Conservation (phyloP, 1,140 invertebrate genomes). For the Reticulitermes speratus region DNA sequence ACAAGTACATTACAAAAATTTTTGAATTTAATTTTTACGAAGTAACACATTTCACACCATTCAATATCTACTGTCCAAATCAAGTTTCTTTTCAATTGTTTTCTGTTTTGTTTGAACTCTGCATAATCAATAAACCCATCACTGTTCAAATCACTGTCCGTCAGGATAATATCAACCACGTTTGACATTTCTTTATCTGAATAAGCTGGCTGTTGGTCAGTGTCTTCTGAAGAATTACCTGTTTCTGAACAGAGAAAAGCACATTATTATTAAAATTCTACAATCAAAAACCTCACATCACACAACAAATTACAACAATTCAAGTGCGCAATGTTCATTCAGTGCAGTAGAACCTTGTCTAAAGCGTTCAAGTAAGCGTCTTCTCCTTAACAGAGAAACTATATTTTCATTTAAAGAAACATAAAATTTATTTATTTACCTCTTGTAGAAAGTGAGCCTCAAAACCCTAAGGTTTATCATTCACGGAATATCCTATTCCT, state of each 20-base stretch:
- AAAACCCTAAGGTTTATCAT: too few relatives aligned
- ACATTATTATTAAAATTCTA: too few relatives aligned
- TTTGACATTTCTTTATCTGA: constrained; percentile 12
- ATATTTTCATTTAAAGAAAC: too few relatives aligned
- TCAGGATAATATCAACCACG: constrained; percentile 18
- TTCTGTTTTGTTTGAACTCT: not conserved
- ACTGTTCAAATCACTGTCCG: constrained; percentile 14
- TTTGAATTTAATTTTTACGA: not conserved
- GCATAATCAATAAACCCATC: constrained; percentile 31
- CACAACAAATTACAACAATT: too few relatives aligned
- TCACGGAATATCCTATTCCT: too few relatives aligned
- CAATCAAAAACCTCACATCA: too few relatives aligned
- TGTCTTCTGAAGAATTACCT: not conserved
- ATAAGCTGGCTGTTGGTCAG: not conserved
- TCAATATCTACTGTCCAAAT: not conserved
- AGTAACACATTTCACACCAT: not conserved
- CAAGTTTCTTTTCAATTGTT: not conserved
- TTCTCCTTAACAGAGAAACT: too few relatives aligned
- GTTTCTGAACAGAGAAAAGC: not conserved
- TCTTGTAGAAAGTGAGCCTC: too few relatives aligned
- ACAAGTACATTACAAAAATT: not conserved
- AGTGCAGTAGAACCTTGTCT: not conserved
- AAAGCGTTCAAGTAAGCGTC: too few relatives aligned
- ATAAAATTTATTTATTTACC: too few relatives aligned
- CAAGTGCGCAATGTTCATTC: too few relatives aligned